A percentile compares a stretch with the other conserved stretches of the same genome.
phyloP scores from a whole-genome alignment of 2,797 vertebrate genomes.

The Sciurus carolinensis region DNA sequence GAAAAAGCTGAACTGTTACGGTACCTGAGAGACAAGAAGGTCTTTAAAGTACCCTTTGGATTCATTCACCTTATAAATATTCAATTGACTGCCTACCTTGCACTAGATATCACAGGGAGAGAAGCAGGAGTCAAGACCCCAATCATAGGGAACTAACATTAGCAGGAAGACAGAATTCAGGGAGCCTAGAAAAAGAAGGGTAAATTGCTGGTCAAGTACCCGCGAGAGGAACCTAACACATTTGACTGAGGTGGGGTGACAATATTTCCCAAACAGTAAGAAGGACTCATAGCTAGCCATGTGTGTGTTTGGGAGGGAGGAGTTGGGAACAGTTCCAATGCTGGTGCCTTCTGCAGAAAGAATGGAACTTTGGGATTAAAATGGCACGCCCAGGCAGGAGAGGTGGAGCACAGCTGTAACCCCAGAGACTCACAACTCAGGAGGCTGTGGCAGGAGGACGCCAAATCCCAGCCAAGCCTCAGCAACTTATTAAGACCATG shows the following conservation, averaged over 20 bases:
- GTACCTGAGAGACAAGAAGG: background rate
- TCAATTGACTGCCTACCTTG: background rate
- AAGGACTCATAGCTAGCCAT: background rate
- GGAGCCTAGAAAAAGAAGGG: background rate
- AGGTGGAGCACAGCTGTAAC: too few species aligned
- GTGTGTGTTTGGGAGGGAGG: background rate
- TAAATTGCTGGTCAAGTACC: background rate
- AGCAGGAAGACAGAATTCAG: conserved; percentile 41
- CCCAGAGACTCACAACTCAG: too few species aligned
- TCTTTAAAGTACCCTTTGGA: background rate
- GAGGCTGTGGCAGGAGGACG: too few species aligned
- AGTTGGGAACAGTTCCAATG: background rate
- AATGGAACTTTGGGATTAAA: background rate
- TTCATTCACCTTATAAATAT: background rate
- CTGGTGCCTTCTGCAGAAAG: background rate
- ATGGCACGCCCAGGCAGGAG: background rate
- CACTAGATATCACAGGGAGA: background rate
- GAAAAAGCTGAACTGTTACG: conserved; percentile 1
- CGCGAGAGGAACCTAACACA: background rate
- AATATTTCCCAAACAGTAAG: background rate
- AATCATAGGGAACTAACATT: background rate
- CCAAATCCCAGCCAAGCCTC: too few species aligned
- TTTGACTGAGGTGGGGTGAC: background rate
- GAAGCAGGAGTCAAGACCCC: background rate
- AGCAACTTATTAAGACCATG: too few species aligned